A percentile compares a stretch with the other conserved stretches of the same genome.
phyloP scores from a whole-genome alignment of 2,888 invertebrate species.

The Ischnura elegans region DNA sequence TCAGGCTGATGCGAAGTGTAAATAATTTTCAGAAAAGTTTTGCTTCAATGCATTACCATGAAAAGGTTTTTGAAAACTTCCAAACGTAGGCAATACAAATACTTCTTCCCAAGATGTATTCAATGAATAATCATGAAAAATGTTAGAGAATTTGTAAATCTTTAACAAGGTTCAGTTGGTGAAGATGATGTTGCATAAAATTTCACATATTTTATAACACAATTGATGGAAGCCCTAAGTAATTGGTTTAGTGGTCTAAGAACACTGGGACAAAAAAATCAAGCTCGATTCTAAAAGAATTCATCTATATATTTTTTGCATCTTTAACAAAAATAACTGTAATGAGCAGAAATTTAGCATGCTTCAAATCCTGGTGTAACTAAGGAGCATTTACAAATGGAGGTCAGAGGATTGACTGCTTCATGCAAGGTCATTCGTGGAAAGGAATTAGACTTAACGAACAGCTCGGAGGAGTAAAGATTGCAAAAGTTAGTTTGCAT shows the following conservation, averaged over 20 bases:
- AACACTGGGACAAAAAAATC: neutral
- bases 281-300: conserved; percentile 21
- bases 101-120: conserved; percentile 15
- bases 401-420: neutral
- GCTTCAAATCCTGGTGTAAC: neutral
- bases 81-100: conserved; percentile 23
- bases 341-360: neutral
- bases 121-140: conserved; percentile 13
- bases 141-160: conserved; percentile 2
- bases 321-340: neutral
- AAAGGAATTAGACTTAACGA: neutral
- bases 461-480: neutral
- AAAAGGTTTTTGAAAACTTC: conserved; percentile 3
- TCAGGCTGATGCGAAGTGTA: neutral
- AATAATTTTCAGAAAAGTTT: conserved; percentile 12
- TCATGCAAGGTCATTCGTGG: neutral
- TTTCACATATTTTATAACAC: conserved; percentile 8
- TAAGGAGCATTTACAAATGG: neutral
- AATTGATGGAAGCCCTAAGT: neutral
- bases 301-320: conserved; percentile 29
- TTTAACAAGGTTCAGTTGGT: neutral
- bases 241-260: neutral
- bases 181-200: neutral
- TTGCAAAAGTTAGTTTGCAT: neutral
- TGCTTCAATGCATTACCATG: neutral